Evolutionary conservation across 2,888 invertebrate species (phyloP).

Genomic region (Stenchaetothrips biformis): DNA sequence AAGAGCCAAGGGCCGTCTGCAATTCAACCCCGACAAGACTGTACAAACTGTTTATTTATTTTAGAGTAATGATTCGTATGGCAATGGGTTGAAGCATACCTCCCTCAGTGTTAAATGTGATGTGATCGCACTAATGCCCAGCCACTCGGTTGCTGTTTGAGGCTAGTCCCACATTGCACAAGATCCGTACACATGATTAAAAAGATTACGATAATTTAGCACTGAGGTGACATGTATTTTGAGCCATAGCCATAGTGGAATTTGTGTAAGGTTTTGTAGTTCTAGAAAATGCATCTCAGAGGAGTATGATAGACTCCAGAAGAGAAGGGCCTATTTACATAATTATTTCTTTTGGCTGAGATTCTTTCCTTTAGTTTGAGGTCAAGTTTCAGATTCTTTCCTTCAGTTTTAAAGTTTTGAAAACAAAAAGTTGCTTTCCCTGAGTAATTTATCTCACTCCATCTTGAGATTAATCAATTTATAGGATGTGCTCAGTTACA

Average conservation of each 20-base stretch:
- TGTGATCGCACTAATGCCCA: background rate
- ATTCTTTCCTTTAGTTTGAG: too few relatives aligned
- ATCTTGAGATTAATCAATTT: too few relatives aligned
- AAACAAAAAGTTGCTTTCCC: too few relatives aligned
- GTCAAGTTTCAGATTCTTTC: too few relatives aligned
- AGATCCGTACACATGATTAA: background rate
- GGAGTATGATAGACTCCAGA: too few relatives aligned
- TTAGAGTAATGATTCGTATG: slow-evolving; percentile 4
- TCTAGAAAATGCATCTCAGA: too few relatives aligned
- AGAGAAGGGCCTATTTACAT: too few relatives aligned
- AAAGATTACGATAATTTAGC: slow-evolving; percentile 2
- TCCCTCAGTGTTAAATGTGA: slow-evolving; percentile 23
- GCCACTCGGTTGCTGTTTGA: background rate
- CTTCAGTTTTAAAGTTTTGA: too few relatives aligned
- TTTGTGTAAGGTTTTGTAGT: too few relatives aligned
- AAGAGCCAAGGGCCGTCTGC: background rate
- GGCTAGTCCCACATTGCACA: background rate
- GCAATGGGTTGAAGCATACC: slow-evolving; percentile 24
- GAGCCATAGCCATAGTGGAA: slow-evolving; percentile 13
- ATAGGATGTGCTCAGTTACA: too few relatives aligned
- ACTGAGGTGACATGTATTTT: slow-evolving; percentile 23
- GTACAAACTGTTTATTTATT: slow-evolving; percentile 29
- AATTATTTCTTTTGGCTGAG: too few relatives aligned
- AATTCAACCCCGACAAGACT: slow-evolving; percentile 16
- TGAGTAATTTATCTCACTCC: too few relatives aligned